phyloP scores from a whole-genome alignment of 2,888 invertebrate genomes.

The Eutolmus rufibarbis region DNA sequence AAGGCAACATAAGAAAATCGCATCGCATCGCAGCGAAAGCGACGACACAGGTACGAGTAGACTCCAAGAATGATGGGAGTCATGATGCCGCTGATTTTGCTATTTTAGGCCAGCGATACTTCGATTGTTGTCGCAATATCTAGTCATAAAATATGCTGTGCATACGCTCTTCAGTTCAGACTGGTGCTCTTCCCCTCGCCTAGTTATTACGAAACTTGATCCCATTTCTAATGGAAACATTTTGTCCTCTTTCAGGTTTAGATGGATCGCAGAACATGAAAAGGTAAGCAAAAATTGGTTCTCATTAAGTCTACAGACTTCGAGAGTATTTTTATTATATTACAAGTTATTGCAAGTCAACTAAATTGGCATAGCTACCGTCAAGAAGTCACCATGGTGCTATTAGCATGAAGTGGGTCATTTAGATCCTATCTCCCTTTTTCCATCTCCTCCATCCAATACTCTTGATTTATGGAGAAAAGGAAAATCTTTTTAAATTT shows the following conservation, averaged over 20 bases:
- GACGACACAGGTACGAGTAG: neutral
- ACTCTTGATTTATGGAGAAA: neutral
- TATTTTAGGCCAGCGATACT: neutral
- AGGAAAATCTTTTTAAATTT: neutral
- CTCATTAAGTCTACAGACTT: neutral
- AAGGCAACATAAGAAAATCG: neutral
- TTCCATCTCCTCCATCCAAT: neutral
- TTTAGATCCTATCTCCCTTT: neutral
- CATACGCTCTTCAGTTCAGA: neutral
- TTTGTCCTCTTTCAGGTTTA: constrained; percentile 15
- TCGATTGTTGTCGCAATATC: constrained; percentile 15
- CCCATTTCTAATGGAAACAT: constrained; percentile 23
- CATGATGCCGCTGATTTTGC: neutral
- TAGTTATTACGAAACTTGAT: constrained; percentile 21
- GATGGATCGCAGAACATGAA: constrained; percentile 25
- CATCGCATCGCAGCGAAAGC: neutral
- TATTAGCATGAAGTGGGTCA: neutral
- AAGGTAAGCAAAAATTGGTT: constrained; percentile 28
- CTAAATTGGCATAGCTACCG: neutral
- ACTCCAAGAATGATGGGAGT: neutral
- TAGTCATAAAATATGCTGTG: neutral
- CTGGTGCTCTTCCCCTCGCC: neutral
- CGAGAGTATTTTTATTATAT: neutral
- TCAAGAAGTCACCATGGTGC: neutral
- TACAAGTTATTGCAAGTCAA: neutral